A percentile compares a stretch with the other conserved stretches of the same genome.
Evolutionary conservation across 2,888 invertebrate species (phyloP).

Genomic region (Cryptocephalus primarius): DNA sequence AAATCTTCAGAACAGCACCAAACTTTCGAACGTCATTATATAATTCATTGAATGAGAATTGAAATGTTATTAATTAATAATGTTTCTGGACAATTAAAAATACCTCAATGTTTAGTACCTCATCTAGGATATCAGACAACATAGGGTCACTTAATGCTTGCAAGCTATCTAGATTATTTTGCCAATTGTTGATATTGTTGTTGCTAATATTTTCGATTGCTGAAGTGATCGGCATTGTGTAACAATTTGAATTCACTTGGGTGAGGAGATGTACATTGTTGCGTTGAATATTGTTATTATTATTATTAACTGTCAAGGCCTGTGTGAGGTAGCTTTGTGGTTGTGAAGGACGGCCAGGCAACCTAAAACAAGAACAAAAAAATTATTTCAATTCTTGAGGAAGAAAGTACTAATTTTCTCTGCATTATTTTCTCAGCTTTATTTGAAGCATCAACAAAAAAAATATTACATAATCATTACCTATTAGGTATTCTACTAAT

Average conservation of each 20-base stretch:
- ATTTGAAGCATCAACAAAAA: too few relatives aligned
- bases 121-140: constrained; percentile 72
- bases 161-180: constrained; percentile 15
- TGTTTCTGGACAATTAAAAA: too few relatives aligned
- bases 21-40: too few relatives aligned
- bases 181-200: constrained; percentile 2
- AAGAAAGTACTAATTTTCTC: too few relatives aligned
- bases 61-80: too few relatives aligned
- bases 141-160: constrained; percentile 48
- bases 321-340: constrained; percentile 33
- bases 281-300: constrained; percentile 33
- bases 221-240: constrained; percentile 25
- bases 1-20: too few relatives aligned
- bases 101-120: constrained; percentile 24
- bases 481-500: constrained; percentile 1
- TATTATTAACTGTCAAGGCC: constrained; percentile 31
- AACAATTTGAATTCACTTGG: constrained; percentile 22
- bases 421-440: neutral
- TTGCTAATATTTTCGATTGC: constrained; percentile 24
- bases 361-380: constrained; percentile 1
- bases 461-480: too few relatives aligned
- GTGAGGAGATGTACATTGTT: constrained; percentile 18
- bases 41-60: too few relatives aligned
- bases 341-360: constrained; percentile 27
- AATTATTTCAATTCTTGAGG: too few relatives aligned